Base-by-base conservation (phyloP, 2,797 vertebrate genomes). In the Cuculus canorus region DNA sequence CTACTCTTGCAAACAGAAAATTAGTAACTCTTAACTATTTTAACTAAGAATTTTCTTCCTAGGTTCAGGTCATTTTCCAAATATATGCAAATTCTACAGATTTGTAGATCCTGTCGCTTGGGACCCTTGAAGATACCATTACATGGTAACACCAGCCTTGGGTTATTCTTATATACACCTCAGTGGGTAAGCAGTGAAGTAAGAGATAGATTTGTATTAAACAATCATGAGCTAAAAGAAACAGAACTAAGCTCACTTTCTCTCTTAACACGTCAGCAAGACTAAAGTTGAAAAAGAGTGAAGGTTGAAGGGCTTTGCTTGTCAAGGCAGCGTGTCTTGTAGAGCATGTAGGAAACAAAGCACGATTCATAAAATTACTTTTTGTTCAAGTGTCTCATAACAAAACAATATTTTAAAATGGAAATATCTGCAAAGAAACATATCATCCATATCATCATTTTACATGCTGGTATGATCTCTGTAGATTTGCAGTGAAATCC, bases 401-500 rank as follows among this genome's bases (percentile, higher is more conserved):
- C 5, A 90, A 81, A 86, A 61, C 8, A 23, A 9, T 59, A 21
- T 61, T 94, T 94, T 72, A 60, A 59, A 83, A 83, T 41, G 47
- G 39, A 94, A 96, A 79, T 63, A 43, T 92, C 80, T 81, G 8
- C 69, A 91, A 86, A 88, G 64, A 60, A 76, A 14, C 3, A 8
- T 57, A 59, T 61, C 22, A 52, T 48, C 24, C 7, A 33, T n/a
- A 71, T n/a, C 39, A 43, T 53, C 10, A 39, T 82, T 93, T 92
- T 66, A 43, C 15, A 28, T 39, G 7, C 17, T 88, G 33, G 7
- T n/a, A 37, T 33, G 25, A 22, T 97, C 95, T 89, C 92, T 54
- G 23, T 9, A 80, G 94, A 50, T 12, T 82, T 92, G 50, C 24
- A 84, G 56, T 39, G 15, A 93, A 92, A 95, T 96, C 91, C 84